Evolutionary conservation across 2,797 vertebrate species (phyloP).

Genomic region (Clarias platycephalus): DNA sequence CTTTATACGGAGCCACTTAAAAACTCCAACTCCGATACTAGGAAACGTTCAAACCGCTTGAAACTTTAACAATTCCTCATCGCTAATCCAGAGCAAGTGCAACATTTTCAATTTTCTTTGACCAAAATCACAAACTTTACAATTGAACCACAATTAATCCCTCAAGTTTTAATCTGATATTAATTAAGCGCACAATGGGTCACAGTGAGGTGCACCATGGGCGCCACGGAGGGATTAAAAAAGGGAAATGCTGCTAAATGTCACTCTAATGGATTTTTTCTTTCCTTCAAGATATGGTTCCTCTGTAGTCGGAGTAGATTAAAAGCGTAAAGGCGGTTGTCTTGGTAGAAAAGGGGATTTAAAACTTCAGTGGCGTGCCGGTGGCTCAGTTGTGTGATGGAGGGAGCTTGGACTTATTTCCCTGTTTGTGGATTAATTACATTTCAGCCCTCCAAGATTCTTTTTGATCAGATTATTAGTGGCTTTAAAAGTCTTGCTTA

Average conservation of each 20-base stretch:
- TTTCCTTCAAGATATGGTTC: conserved; percentile 40
- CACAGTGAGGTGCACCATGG: conserved; percentile 62
- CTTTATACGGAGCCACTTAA: not conserved
- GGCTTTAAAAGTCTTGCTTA: conserved; percentile 32
- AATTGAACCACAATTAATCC: conserved; percentile 5
- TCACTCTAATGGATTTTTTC: conserved; percentile 38
- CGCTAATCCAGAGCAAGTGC: conserved; percentile 4
- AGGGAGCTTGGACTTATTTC: conserved; percentile 49
- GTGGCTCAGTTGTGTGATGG: conserved; percentile 44
- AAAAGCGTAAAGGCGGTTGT: conserved; percentile 68
- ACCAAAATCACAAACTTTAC: conserved; percentile 1
- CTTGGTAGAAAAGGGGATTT: conserved; percentile 62
- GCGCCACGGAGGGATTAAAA: conserved; percentile 57
- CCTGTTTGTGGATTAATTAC: conserved; percentile 60
- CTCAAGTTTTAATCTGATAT: conserved; percentile 22
- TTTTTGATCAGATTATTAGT: conserved; percentile 45
- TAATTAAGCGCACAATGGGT: conserved; percentile 60
- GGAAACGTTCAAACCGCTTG: not conserved
- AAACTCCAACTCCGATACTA: not conserved
- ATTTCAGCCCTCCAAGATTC: conserved; percentile 42
- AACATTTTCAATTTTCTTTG: not conserved
- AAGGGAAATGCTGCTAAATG: conserved; percentile 50
- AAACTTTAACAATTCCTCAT: not conserved
- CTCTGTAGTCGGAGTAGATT: conserved; percentile 67
- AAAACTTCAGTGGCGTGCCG: conserved; percentile 44